Evolutionary conservation across 2,113 vertebrate genomes (phyloP).

Genomic region (Tragelaphus buxtoni): DNA sequence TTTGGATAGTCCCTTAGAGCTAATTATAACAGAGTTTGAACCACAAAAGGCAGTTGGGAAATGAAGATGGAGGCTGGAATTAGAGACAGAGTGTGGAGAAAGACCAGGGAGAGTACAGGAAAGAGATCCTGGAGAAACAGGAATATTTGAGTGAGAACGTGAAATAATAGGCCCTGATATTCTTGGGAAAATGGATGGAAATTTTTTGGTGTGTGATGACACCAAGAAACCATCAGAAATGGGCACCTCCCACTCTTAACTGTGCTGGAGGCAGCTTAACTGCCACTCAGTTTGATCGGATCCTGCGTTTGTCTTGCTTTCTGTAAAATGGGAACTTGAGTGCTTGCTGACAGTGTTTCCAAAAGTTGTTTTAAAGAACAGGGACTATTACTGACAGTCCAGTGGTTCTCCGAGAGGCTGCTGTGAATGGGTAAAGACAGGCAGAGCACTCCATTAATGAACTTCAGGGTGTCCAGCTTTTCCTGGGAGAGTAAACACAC

Average conservation of each 20-base stretch:
- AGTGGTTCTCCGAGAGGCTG: neutral
- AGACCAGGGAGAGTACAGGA: neutral
- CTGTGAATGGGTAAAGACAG: neutral
- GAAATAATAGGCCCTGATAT: neutral
- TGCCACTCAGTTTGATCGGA: neutral
- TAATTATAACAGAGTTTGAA: neutral
- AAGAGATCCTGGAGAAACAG: neutral
- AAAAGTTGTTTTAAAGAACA: neutral
- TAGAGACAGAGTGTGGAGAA: neutral
- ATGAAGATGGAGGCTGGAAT: neutral
- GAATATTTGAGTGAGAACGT: neutral
- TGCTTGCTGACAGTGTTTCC: neutral
- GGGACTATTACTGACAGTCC: neutral
- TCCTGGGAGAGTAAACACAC: neutral
- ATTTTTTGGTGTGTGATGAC: neutral
- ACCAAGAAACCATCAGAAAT: neutral
- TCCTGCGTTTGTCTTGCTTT: neutral
- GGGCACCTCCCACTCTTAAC: neutral
- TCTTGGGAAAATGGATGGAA: neutral
- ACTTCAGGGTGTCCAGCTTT: neutral
- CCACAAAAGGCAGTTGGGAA: neutral
- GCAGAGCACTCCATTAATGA: neutral
- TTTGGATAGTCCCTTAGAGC: neutral
- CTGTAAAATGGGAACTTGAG: neutral
- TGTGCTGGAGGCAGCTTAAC: neutral